phyloP scores from a whole-genome alignment of 1,140 invertebrate species.

The Formica selysi region DNA sequence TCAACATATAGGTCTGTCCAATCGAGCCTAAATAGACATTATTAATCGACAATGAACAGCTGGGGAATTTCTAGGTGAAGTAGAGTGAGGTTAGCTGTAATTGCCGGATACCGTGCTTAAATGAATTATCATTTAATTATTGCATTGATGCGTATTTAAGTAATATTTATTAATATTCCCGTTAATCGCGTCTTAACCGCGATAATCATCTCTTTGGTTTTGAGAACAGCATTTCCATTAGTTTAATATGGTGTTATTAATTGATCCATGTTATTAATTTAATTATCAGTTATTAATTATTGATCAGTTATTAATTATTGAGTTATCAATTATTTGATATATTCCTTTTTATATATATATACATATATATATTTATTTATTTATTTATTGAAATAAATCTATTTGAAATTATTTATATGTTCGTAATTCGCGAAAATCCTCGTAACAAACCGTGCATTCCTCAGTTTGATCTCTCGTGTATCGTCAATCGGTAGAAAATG shows the following conservation, averaged over 20 bases:
- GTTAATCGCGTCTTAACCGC: background rate
- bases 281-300: background rate
- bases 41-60: slow-evolving; percentile 38
- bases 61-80: slow-evolving; percentile 12
- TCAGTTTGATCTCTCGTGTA: no score
- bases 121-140: slow-evolving; percentile 25
- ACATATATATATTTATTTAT: background rate
- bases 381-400: no score
- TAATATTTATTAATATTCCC: background rate
- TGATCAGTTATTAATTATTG: background rate
- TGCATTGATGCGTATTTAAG: background rate
- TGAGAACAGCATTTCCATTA: background rate
- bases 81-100: slow-evolving; percentile 18
- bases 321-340: background rate
- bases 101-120: slow-evolving; percentile 1
- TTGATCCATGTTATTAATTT: background rate
- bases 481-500: background rate
- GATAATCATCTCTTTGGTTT: background rate
- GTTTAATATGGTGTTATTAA: no score
- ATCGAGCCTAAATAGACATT: slow-evolving; percentile 27
- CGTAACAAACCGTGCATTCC: no score
- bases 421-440: no score
- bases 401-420: no score
- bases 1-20: slow-evolving; percentile 9
- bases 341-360: background rate